Evolutionary conservation across 1,140 invertebrate genomes (phyloP).

Genomic region (Trichonephila clavata): DNA sequence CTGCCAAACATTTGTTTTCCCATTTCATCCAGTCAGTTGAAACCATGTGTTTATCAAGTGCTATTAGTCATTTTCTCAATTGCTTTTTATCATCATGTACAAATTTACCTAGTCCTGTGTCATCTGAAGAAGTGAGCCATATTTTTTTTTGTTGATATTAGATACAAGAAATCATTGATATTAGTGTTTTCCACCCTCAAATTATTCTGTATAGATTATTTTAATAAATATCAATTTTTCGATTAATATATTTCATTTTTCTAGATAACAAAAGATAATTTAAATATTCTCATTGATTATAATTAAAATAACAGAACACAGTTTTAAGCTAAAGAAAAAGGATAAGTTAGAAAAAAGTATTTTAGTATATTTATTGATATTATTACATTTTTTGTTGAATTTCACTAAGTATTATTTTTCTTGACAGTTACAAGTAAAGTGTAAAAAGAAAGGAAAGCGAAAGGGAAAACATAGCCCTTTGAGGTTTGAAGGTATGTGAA

Average conservation of each 20-base stretch:
- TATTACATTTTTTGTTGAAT: background rate
- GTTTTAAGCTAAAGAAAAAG: too few relatives aligned
- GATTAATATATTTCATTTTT: too few relatives aligned
- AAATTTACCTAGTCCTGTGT: conserved; percentile 81
- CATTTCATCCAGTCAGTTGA: conserved; percentile 95
- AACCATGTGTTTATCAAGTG: conserved; percentile 92
- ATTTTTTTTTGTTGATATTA: background rate
- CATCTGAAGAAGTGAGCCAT: conserved; percentile 85
- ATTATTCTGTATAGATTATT: too few relatives aligned
- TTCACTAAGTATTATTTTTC: background rate
- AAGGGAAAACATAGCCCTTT: conserved; percentile 74
- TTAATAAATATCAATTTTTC: too few relatives aligned
- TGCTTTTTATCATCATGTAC: conserved; percentile 91
- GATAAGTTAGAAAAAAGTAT: too few relatives aligned
- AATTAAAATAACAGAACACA: too few relatives aligned
- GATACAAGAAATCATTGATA: too few relatives aligned
- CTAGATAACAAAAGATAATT: too few relatives aligned
- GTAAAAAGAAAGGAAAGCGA: conserved; percentile 78
- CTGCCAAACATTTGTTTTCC: conserved; percentile 96
- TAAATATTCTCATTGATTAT: too few relatives aligned
- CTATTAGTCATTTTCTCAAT: conserved; percentile 97
- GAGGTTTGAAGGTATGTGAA: conserved; percentile 66
- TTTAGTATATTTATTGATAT: background rate
- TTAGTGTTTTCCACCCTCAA: too few relatives aligned
- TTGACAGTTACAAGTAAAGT: conserved; percentile 73